Percentiles rank a stretch among this genome's conserved stretches.
phyloP scores from a whole-genome alignment of 2,888 invertebrate genomes.

The Agrochola circellaris region DNA sequence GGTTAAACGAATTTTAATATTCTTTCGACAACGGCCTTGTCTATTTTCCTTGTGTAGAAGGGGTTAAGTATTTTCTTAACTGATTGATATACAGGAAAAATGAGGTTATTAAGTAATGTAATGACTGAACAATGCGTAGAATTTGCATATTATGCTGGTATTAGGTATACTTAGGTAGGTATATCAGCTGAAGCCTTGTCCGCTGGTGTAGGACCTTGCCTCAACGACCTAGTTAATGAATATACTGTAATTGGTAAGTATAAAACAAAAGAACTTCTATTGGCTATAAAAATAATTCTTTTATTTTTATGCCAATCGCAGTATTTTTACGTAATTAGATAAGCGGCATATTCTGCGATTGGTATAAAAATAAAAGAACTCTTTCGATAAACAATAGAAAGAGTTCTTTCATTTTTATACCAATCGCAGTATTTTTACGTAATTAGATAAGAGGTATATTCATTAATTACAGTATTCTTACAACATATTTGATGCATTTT shows the following conservation, averaged over 20 bases:
- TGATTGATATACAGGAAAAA: neutral
- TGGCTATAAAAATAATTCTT: no score
- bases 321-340: no score
- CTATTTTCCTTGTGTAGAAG: neutral
- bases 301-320: no score
- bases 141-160: conserved; percentile 29
- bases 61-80: neutral
- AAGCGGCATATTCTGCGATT: no score
- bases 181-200: neutral
- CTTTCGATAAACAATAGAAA: no score
- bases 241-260: no score
- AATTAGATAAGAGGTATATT: neutral
- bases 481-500: neutral
- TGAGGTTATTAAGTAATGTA: neutral
- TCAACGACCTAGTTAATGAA: no score
- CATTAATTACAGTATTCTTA: neutral
- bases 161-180: no score
- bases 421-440: neutral
- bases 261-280: no score
- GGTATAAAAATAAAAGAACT: no score
- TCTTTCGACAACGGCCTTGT: neutral
- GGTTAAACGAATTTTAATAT: neutral
- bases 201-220: neutral
- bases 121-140: neutral
- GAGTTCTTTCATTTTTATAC: neutral